Evolutionary conservation across 2,797 vertebrate species (phyloP), one percentile per base, ranked within the genome.

Genomic region (Nothura maculosa): DNA sequence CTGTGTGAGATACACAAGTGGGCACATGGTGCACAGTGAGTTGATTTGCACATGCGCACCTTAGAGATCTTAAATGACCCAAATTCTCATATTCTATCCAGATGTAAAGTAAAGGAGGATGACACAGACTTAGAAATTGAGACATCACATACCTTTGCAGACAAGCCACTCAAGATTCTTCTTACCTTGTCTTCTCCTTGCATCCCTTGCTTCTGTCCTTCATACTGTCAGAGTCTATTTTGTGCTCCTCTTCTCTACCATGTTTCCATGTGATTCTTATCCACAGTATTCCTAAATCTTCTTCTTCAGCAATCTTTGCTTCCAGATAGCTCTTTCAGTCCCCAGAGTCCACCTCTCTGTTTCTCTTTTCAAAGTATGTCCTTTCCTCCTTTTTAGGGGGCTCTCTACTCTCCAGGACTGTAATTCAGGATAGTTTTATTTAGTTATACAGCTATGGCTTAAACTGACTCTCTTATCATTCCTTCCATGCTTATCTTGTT

Each of bases 1-100:
- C 0, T 0, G 19, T 22, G 15, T 43, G 63, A 0, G 0, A 22
- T 28, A n/a, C n/a, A 42, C 60, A 32, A 57, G 57, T 9, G 10
- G 69, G 28, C 34, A 3, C 24, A 25, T 1, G 0, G 63, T 1
- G 2, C 28, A 24, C 20, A 20, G 16, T 24, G 32, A 5, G 20
- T 25, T 40, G 25, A 20, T 67, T 68, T 67, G 78, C 3, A 4
- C 30, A 7, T 8, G 10, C 5, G 22, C 43, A 54, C 17, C 43
- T 88, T 57, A 34, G 86, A 5, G 25, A 68, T 16, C 85, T 7
- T 3, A 82, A 74, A 62, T 70, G 50, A 9, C 17, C 27, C 34
- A 74, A 90, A 73, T 15, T 38, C 27, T 91, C 70, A 81, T 43
- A 68, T 32, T 17, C 61, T 72, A 10, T 43, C 43, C 20, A 69